These are phyloP conservation scores for Biston stratarius DNA, from an alignment of 2,888 invertebrate genomes.

Conservation along the genomic window DNA sequence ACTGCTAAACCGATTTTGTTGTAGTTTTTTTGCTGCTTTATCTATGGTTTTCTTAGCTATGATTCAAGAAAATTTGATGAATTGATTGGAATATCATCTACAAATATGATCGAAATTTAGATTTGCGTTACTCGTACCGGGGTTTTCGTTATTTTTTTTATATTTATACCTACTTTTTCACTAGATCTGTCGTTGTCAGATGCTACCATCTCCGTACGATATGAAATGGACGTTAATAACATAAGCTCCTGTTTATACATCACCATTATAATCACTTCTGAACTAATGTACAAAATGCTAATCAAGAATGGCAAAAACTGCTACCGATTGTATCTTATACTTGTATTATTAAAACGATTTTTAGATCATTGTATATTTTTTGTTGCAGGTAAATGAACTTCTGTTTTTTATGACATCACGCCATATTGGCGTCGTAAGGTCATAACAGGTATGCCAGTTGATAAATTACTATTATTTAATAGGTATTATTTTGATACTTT, in stretches of 20 bases:
- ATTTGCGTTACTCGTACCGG: too few relatives aligned
- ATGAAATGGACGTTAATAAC: neutral
- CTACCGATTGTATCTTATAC: conserved; percentile 38
- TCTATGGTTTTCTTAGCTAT: too few relatives aligned
- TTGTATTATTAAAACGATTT: conserved; percentile 37
- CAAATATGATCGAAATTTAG: too few relatives aligned
- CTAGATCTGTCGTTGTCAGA: neutral
- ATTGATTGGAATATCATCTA: too few relatives aligned
- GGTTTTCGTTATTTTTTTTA: too few relatives aligned
- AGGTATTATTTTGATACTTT: conserved; percentile 2
- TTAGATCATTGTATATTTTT: conserved; percentile 46
- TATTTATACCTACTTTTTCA: too few relatives aligned
- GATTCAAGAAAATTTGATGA: too few relatives aligned
- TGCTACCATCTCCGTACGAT: neutral
- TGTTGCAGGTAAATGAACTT: conserved; percentile 52
- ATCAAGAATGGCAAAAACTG: conserved; percentile 42
- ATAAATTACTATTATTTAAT: conserved; percentile 30
- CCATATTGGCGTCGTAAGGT: conserved; percentile 35
- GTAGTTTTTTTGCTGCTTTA: too few relatives aligned
- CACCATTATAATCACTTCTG: conserved; percentile 8
- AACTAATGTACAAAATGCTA: conserved; percentile 37
- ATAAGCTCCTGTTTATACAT: neutral
- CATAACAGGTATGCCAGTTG: conserved; percentile 23
- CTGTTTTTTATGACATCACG: conserved; percentile 39
- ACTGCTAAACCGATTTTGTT: too few relatives aligned